Percentiles rank a stretch among this genome's conserved stretches.
Evolutionary conservation across 2,797 vertebrate genomes (phyloP).

Genomic region (Chrysocyon brachyurus): DNA sequence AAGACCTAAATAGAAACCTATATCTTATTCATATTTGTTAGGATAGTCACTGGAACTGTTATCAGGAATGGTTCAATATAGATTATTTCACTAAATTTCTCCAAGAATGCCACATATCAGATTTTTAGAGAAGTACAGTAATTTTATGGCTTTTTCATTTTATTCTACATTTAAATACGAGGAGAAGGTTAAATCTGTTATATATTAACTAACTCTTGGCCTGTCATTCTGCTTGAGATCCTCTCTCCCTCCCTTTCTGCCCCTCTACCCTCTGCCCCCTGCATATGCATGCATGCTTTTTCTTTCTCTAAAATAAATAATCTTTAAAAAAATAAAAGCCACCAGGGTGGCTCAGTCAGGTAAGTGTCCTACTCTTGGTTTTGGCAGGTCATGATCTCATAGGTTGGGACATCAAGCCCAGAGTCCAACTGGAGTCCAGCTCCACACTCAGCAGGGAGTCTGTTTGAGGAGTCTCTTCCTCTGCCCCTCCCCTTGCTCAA

Average conservation of each 20-base stretch:
- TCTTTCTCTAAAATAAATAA: neutral
- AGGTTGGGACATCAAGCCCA: neutral
- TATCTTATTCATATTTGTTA: neutral
- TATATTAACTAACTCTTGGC: neutral
- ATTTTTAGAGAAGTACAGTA: neutral
- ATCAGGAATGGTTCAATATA: neutral
- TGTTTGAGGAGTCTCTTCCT: neutral
- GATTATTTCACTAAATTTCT: neutral
- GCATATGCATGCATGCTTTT: neutral
- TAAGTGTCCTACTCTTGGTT: neutral
- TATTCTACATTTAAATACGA: slow-evolving; percentile 29
- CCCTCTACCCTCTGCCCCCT: neutral
- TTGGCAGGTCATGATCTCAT: neutral
- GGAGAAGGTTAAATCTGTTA: neutral
- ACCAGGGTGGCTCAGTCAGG: neutral
- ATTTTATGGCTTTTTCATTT: slow-evolving; percentile 35
- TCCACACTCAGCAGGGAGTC: neutral
- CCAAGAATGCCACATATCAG: neutral
- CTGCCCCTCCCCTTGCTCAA: neutral
- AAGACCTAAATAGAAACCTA: neutral
- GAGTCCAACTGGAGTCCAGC: neutral
- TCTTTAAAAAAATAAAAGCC: neutral
- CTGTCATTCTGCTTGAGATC: neutral
- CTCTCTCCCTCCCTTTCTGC: neutral
- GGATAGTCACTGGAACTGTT: neutral